Conservation (phyloP, 2,113 vertebrate genomes). For the Catharus minimus region DNA sequence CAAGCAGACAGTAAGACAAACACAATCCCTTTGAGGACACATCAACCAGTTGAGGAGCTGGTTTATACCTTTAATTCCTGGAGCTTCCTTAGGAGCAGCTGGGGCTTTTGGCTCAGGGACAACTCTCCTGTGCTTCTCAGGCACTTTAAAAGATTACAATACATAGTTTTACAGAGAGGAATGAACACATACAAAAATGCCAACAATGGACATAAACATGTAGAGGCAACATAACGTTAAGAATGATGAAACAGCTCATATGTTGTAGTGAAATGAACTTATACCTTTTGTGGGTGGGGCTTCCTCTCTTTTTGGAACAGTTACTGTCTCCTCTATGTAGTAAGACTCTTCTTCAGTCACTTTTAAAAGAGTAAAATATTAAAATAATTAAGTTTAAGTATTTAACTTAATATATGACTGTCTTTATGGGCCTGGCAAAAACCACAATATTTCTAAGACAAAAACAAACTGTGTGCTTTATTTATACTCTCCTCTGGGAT, state of each 20-base stretch:
- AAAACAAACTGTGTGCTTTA: neutral
- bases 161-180: conserved; percentile 29
- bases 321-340: conserved; percentile 67
- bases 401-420: neutral
- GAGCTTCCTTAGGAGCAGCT: conserved; percentile 42
- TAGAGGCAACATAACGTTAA: neutral
- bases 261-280: neutral
- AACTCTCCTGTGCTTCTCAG: conserved; percentile 64
- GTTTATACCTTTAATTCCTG: conserved; percentile 70
- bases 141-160: conserved; percentile 76
- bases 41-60: neutral
- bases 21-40: neutral
- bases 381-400: neutral
- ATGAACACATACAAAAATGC: neutral
- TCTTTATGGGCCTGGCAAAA: neutral
- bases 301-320: conserved; percentile 72
- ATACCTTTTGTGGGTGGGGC: conserved; percentile 74
- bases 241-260: neutral
- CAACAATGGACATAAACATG: neutral
- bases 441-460: neutral
- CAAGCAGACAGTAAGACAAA: neutral
- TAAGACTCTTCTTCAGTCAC: conserved; percentile 75
- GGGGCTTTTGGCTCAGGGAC: conserved; percentile 68
- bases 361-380: conserved; percentile 70
- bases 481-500: neutral